Percentiles rank a stretch among this genome's conserved stretches.
These are phyloP conservation scores for Acromyrmex heyeri DNA, from an alignment of 1,140 invertebrate genomes.

Conservation along the genomic window DNA sequence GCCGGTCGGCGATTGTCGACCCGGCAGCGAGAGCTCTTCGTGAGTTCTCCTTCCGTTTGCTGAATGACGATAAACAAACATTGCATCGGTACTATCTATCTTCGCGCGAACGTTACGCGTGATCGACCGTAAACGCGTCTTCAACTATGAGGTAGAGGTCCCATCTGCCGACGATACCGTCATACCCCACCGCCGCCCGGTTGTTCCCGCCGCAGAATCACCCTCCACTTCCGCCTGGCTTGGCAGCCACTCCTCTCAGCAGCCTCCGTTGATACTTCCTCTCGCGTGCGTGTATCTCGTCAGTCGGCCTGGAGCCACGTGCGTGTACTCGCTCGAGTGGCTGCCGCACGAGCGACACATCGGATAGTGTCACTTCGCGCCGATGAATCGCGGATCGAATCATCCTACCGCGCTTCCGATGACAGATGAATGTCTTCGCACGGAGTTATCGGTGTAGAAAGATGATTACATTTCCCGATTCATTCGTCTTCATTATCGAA, in stretches of 20 bases:
- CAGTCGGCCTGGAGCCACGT: constrained; percentile 77
- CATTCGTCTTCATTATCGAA: neutral
- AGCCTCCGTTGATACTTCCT: constrained; percentile 77
- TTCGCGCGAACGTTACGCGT: constrained; percentile 8
- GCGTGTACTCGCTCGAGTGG: constrained; percentile 71
- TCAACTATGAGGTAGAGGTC: constrained; percentile 18
- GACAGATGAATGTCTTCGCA: constrained; percentile 26
- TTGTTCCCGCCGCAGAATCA: constrained; percentile 64
- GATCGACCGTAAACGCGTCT: constrained; percentile 17
- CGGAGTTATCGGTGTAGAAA: neutral
- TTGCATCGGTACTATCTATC: constrained; percentile 20
- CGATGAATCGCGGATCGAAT: constrained; percentile 2
- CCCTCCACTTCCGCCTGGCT: constrained; percentile 75
- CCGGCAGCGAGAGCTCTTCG: neutral
- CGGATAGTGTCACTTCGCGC: constrained; percentile 11
- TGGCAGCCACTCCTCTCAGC: constrained; percentile 74
- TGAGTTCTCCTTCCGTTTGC: constrained; percentile 35
- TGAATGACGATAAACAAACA: neutral
- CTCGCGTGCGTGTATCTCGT: constrained; percentile 74
- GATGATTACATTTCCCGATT: constrained; percentile 1
- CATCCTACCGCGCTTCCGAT: neutral
- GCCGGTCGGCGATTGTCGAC: constrained; percentile 22
- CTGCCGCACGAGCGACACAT: constrained; percentile 35
- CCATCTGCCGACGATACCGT: constrained; percentile 11
- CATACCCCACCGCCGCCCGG: constrained; percentile 49